Evolutionary conservation across 2,888 invertebrate species (phyloP).

Genomic region (Aricia artaxerxes): DNA sequence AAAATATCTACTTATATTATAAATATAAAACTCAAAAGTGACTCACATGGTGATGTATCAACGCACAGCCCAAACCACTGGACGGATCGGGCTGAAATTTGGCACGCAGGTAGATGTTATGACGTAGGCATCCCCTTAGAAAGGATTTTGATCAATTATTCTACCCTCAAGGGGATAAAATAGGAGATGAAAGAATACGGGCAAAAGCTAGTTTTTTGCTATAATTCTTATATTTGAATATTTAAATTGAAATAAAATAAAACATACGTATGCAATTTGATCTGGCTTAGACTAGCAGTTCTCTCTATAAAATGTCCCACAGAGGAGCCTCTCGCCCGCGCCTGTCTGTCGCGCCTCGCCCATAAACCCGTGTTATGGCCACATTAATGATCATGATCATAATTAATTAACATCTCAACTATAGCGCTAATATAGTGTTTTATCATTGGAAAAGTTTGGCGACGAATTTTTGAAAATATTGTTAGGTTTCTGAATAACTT

Average conservation of each 20-base stretch:
- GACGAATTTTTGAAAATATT: neutral
- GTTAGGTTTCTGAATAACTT: neutral
- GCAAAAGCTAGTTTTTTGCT: too few species aligned
- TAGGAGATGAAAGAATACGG: too few species aligned
- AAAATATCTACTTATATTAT: too few species aligned
- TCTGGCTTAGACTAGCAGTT: neutral
- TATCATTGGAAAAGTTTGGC: neutral
- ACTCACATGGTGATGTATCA: too few species aligned
- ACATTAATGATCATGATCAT: neutral
- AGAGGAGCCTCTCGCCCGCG: neutral
- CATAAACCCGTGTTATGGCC: neutral
- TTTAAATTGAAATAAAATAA: neutral
- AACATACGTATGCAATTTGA: neutral
- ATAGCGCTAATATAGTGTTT: neutral
- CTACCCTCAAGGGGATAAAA: too few species aligned
- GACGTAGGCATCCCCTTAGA: too few species aligned
- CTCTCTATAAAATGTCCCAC: neutral
- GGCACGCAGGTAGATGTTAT: too few species aligned
- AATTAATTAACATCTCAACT: neutral
- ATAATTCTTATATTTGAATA: too few species aligned
- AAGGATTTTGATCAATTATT: too few species aligned
- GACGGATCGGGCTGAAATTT: too few species aligned
- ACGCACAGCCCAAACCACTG: too few species aligned
- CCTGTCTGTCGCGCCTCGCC: slow-evolving; percentile 7
- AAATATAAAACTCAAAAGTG: too few species aligned